These are phyloP conservation scores for Cotesia vestalis DNA, from an alignment of 1,140 invertebrate genomes.

Conservation along the genomic window DNA sequence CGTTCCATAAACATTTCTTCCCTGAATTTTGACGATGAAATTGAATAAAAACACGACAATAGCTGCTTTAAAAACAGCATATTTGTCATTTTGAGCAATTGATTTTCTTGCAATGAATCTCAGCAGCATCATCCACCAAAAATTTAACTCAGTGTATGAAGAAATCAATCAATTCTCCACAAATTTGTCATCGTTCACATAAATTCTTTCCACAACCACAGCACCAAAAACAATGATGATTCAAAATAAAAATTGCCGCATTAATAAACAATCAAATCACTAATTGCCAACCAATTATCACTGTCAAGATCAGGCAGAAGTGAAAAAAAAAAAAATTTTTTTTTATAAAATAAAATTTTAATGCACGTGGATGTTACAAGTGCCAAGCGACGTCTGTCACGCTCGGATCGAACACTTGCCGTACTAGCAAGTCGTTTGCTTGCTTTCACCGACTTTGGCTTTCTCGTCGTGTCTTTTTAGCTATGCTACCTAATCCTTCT, in stretches of 20 bases:
- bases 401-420: conserved; percentile 19
- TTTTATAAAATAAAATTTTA: conserved; percentile 6
- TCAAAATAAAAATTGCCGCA: neutral
- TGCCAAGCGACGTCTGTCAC: conserved; percentile 32
- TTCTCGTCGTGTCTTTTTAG: conserved; percentile 24
- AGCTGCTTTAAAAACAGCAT: neutral
- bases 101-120: neutral
- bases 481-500: conserved; percentile 21
- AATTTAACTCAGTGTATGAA: conserved; percentile 2
- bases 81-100: neutral
- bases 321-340: neutral
- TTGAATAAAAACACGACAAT: conserved; percentile 5
- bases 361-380: conserved; percentile 22
- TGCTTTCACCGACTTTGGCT: conserved; percentile 42
- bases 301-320: neutral
- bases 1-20: conserved; percentile 22
- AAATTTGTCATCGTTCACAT: neutral
- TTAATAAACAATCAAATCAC: neutral
- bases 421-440: conserved; percentile 19
- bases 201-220: neutral
- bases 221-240: neutral
- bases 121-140: conserved; percentile 17
- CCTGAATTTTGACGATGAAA: neutral
- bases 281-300: neutral
- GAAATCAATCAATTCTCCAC: conserved; percentile 10